Base-by-base conservation (phyloP, 2,797 vertebrate genomes). In the Eospalax fontanierii region DNA sequence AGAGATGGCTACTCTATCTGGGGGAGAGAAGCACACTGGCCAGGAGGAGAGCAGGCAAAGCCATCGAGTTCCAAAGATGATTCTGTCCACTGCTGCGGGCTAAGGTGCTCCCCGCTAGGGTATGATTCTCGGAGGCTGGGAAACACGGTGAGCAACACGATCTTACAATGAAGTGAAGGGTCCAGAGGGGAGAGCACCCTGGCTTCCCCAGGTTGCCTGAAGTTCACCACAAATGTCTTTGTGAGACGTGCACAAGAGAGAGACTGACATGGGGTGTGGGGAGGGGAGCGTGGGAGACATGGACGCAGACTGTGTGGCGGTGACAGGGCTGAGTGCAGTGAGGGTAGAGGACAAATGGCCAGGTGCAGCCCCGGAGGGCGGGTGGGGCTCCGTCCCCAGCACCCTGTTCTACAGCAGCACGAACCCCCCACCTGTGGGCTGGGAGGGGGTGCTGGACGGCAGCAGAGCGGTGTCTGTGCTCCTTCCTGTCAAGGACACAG, bases 11-110 rank as follows among this genome's bases (percentile, higher is more conserved):
- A 30, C 35, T 63, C 0, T 6, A 28, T 43, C 22, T 1, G 2
- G 54, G 71, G 6, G 15, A 57, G 50, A 43, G 50, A 5, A 19
- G 22, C 6, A 0, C 4, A 0, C 22, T 6, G 26, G 7, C 15
- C 14, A 79, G 9, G 9, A 2, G 28, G 19, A 14, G 21, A 33
- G 38, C 24, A 9, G 33, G 71, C 14, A 15, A 10, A 10, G 14
- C 50, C 7, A 54, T 54, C 50, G 2, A 54, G 50, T 54, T 54
- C 50, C 50, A 54, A 12, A 54, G 14, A 54, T 54, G 8, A 54
- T 3, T 7, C 12, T n/a, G 68, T 38, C n/a, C n/a, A 12, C 40
- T 4, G 14, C 4, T 0, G 21, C 4, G 59, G 57, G 30, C 2
- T n/a, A 4, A 61, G 8, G 22, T 50, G 33, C 9, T 3, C 0